phyloP scores from a whole-genome alignment of 2,888 invertebrate genomes.

The Cryptus armator region DNA sequence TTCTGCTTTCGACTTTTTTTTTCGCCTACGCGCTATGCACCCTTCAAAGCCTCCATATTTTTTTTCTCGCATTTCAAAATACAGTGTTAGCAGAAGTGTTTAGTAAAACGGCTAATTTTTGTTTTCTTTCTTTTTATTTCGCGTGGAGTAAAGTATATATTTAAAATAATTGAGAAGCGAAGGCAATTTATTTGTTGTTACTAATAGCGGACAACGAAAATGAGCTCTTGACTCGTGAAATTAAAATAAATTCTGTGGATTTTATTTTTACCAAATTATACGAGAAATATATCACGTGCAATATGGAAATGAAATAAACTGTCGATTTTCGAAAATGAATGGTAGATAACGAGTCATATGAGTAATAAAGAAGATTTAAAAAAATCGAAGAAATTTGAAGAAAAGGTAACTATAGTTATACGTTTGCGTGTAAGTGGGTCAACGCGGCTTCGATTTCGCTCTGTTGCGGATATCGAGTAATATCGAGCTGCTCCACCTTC shows the following conservation, averaged over 20 bases:
- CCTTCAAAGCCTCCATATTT: background rate
- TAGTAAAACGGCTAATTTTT: background rate
- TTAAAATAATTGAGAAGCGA: background rate
- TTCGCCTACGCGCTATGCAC: background rate
- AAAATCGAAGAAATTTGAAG: background rate
- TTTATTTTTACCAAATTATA: background rate
- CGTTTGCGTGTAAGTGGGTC: slow-evolving; percentile 61
- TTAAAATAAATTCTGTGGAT: background rate
- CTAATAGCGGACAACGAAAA: background rate
- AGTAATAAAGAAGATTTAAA: background rate
- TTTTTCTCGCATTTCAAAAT: background rate
- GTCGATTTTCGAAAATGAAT: background rate
- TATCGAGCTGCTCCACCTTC: slow-evolving; percentile 64
- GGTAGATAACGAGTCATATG: background rate
- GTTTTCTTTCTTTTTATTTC: background rate
- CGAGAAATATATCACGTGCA: background rate
- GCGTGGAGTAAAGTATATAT: background rate
- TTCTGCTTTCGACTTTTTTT: slow-evolving; percentile 12
- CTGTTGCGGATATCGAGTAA: slow-evolving; percentile 67
- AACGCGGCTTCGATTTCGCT: slow-evolving; percentile 65
- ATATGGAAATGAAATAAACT: background rate
- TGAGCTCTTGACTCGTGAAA: background rate
- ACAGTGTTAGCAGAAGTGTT: background rate
- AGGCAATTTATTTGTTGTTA: too few species aligned
- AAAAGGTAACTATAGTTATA: slow-evolving; percentile 13